A percentile compares a stretch with the other conserved stretches of the same genome.
These are phyloP conservation scores for Ictalurus furcatus DNA, from an alignment of 2,113 vertebrate genomes.

Conservation along the genomic window DNA sequence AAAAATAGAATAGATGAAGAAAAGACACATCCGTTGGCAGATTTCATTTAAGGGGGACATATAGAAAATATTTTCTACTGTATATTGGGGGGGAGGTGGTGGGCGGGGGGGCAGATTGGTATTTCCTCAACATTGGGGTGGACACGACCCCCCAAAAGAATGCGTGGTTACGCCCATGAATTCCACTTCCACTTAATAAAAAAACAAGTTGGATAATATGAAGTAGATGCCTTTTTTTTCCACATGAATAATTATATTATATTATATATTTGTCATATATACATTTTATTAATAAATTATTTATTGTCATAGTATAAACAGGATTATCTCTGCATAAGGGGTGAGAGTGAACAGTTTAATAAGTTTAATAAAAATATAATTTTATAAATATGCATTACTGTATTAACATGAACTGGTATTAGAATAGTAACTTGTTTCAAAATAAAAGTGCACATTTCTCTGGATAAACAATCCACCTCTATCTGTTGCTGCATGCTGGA, in stretches of 20 bases:
- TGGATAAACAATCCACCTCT: no score
- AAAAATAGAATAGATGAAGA: no score
- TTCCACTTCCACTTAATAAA: background rate
- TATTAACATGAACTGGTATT: background rate
- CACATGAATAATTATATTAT: background rate
- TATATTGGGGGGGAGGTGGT: no score
- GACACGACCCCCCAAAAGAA: no score
- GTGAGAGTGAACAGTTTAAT: background rate
- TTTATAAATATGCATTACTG: background rate
- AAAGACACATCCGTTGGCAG: no score
- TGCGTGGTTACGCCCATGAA: background rate
- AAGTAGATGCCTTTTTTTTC: background rate
- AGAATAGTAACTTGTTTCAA: background rate
- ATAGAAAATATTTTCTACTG: no score
- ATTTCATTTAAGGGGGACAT: no score
- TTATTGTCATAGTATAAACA: background rate
- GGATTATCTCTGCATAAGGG: background rate
- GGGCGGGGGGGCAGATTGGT: no score
- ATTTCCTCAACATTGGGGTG: no score
- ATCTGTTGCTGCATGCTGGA: background rate
- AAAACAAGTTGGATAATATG: background rate
- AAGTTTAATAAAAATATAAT: no score
- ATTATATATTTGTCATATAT: background rate
- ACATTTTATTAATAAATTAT: background rate
- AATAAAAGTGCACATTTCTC: no score